A percentile compares a stretch with the other conserved stretches of the same genome.
These are phyloP conservation scores for Bicyclus anynana DNA, from an alignment of 1,140 invertebrate genomes.

Conservation along the genomic window DNA sequence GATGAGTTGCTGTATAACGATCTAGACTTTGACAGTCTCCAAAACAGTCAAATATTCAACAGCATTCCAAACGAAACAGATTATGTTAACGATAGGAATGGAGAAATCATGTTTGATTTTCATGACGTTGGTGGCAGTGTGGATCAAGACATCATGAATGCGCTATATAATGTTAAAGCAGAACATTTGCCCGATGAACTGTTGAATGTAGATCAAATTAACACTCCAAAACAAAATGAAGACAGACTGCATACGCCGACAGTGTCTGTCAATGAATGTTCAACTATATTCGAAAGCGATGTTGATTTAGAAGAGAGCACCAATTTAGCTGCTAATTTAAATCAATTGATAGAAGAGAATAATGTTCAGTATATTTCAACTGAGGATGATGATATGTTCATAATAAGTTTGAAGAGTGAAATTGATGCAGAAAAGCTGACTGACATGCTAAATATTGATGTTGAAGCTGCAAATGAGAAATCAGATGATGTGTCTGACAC, in stretches of 20 bases:
- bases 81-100: conserved; percentile 42
- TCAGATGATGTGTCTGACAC: conserved; percentile 7
- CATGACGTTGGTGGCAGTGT: conserved; percentile 43
- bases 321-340: conserved; percentile 67
- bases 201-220: conserved; percentile 42
- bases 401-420: conserved; percentile 70
- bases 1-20: conserved; percentile 66
- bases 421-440: conserved; percentile 65
- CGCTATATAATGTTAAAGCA: conserved; percentile 47
- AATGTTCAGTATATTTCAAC: conserved; percentile 69
- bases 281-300: conserved; percentile 69
- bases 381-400: conserved; percentile 71
- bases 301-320: conserved; percentile 67
- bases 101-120: conserved; percentile 57
- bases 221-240: conserved; percentile 27
- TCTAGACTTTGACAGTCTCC: conserved; percentile 61
- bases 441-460: conserved; percentile 66
- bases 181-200: conserved; percentile 56
- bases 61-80: conserved; percentile 51
- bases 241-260: conserved; percentile 24
- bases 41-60: conserved; percentile 58
- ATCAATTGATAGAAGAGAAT: conserved; percentile 68
- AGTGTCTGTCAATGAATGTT: conserved; percentile 55
- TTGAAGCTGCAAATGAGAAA: conserved; percentile 25
- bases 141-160: conserved; percentile 64